Conservation (phyloP, 2,113 vertebrate genomes). For the Petroica traversi region DNA sequence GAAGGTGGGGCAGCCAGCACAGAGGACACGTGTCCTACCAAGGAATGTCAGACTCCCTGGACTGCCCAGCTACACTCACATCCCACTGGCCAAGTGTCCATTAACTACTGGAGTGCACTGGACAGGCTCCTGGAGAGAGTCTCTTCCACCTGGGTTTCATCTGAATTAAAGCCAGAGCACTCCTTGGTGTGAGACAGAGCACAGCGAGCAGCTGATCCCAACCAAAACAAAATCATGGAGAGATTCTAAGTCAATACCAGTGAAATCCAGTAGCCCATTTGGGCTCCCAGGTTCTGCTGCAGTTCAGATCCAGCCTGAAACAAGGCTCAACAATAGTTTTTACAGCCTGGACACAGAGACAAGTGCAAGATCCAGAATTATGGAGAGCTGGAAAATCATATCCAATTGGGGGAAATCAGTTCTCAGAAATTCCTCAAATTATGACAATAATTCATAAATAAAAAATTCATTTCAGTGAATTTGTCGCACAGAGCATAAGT, state of each 20-base stretch:
- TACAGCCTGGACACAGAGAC: not conserved
- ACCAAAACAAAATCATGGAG: not conserved
- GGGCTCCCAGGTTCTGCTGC: not conserved
- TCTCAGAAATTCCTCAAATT: not conserved
- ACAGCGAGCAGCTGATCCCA: not conserved
- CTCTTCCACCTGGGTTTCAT: not conserved
- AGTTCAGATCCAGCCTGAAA: not conserved
- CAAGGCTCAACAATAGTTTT: accelerated
- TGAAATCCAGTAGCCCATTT: not conserved
- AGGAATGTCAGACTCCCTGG: not conserved
- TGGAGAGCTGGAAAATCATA: not conserved
- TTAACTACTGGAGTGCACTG: not conserved
- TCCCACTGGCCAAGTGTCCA: accelerated
- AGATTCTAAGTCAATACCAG: not conserved
- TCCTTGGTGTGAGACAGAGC: not conserved
- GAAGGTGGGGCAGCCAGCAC: not conserved
- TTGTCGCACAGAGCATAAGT: not conserved
- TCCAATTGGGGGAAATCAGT: not conserved
- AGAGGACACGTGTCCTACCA: too few relatives aligned
- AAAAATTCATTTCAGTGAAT: not conserved
- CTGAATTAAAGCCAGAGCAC: not conserved
- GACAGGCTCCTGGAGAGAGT: not conserved
- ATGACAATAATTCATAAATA: not conserved
- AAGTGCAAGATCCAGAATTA: not conserved
- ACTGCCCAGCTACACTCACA: not conserved